A percentile compares a stretch with the other conserved stretches of the same genome.
phyloP scores from a whole-genome alignment of 2,797 vertebrate species.

The Sebastes alutus region DNA sequence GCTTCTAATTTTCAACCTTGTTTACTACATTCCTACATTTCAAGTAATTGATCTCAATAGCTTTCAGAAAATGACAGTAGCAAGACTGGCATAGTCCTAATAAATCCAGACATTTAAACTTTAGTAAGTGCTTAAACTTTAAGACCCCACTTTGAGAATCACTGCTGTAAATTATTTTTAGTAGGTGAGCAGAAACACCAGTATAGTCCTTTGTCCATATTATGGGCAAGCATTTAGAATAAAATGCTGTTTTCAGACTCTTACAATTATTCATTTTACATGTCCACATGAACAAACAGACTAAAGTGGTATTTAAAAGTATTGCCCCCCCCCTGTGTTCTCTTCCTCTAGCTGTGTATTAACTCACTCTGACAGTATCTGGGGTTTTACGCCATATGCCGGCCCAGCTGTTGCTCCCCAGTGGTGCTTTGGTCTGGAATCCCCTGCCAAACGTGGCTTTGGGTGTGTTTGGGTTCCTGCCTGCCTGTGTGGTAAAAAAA shows the following conservation, averaged over 20 bases:
- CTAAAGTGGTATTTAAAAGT: not conserved
- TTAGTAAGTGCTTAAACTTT: too few relatives aligned
- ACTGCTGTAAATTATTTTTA: not conserved
- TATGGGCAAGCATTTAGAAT: not conserved
- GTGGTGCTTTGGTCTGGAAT: constrained; percentile 47
- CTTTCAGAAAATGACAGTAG: too few relatives aligned
- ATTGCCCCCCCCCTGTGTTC: not conserved
- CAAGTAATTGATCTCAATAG: too few relatives aligned
- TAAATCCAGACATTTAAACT: too few relatives aligned
- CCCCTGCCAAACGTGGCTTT: constrained; percentile 40
- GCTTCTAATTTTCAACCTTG: too few relatives aligned
- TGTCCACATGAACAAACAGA: not conserved
- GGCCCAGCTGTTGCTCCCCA: constrained; percentile 70
- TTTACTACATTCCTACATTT: too few relatives aligned
- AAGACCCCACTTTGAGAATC: too few relatives aligned
- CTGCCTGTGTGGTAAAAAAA: constrained; percentile 16
- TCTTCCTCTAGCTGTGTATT: not conserved
- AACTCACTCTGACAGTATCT: constrained; percentile 40
- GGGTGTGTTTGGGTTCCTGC: constrained; percentile 52
- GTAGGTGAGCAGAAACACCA: not conserved
- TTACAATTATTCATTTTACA: not conserved
- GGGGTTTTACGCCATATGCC: constrained; percentile 62
- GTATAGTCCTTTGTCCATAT: not conserved
- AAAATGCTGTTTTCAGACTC: not conserved
- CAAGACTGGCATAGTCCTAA: too few relatives aligned